Conservation (phyloP, 1,140 invertebrate species). For the Drosophila jambulina region DNA sequence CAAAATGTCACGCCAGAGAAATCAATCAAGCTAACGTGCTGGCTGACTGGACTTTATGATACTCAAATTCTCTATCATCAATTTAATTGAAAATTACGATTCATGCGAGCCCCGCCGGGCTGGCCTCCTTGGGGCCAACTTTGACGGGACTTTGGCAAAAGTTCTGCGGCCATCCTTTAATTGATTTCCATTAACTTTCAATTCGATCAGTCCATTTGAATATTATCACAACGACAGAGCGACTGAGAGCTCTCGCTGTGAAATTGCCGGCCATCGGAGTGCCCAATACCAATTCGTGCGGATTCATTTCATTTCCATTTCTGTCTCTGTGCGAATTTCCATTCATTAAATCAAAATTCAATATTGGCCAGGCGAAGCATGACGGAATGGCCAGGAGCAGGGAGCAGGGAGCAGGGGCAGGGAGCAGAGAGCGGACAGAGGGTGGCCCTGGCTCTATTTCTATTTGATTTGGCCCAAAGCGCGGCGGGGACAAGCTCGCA, state of each 20-base stretch:
- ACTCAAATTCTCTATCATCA: slow-evolving; percentile 59
- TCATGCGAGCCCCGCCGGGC: slow-evolving; percentile 50
- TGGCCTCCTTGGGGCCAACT: slow-evolving; percentile 19
- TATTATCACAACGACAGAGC: slow-evolving; percentile 32
- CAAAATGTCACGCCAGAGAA: slow-evolving; percentile 66
- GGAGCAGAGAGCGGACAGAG: not conserved
- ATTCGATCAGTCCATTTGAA: slow-evolving; percentile 57
- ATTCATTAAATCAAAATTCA: slow-evolving; percentile 84
- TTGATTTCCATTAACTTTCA: slow-evolving; percentile 55
- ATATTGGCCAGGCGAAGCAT: slow-evolving; percentile 74
- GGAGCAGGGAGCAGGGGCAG: not conserved
- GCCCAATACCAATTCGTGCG: slow-evolving; percentile 35
- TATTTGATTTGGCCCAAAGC: slow-evolving; percentile 69
- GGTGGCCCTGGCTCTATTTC: slow-evolving; percentile 61
- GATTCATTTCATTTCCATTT: slow-evolving; percentile 53
- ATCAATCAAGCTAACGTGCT: slow-evolving; percentile 64
- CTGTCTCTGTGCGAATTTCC: slow-evolving; percentile 64
- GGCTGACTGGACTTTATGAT: slow-evolving; percentile 21
- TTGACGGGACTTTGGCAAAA: slow-evolving; percentile 21
- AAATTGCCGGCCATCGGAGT: slow-evolving; percentile 28
- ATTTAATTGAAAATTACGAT: slow-evolving; percentile 80
- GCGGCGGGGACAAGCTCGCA: slow-evolving; percentile 41
- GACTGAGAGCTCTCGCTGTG: slow-evolving; percentile 24
- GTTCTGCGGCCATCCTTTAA: slow-evolving; percentile 42
- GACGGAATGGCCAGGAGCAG: slow-evolving; percentile 48